Evolutionary conservation across 2,888 invertebrate species (phyloP), one percentile per base, ranked within the genome.

Genomic region (Synergus laeviventris): DNA sequence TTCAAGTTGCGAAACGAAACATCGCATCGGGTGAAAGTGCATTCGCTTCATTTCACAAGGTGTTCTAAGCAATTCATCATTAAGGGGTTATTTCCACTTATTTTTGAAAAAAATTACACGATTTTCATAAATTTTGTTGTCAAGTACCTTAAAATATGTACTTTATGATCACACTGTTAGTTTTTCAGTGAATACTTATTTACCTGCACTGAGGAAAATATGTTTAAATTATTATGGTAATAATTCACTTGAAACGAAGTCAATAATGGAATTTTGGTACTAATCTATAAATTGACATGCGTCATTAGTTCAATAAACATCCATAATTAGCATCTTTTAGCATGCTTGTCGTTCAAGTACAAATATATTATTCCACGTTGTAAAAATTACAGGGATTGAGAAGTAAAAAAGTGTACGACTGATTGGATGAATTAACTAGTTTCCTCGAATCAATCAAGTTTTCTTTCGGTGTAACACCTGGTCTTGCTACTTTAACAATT

Each of bases 41-140:
- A 88, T 85, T 87, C 76, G 85, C 86, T 86, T 86, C 86, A 85
- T 86, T 88, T 87, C 86, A 86, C 85, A 86, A 86, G 84, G 78
- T 81, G 81, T 76, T 39, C 36, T n/a, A 49, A 70, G 14, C 66
- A 11, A 45, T 82, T 77, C 74, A 38, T 18, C n/a, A 5, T 24
- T 18, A 18, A n/a, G n/a, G n/a, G n/a, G n/a, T n/a, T n/a, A n/a
- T n/a, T n/a, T n/a, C n/a, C n/a, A n/a, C n/a, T n/a, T n/a, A n/a
- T n/a, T n/a, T n/a, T n/a, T n/a, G n/a, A n/a, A n/a, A n/a, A n/a
- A n/a, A n/a, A n/a, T n/a, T n/a, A n/a, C n/a, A n/a, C n/a, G n/a
- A n/a, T n/a, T n/a, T n/a, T n/a, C n/a, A n/a, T n/a, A n/a, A n/a
- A n/a, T n/a, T n/a, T n/a, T n/a, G n/a, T n/a, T n/a, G n/a, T n/a